These are phyloP conservation scores for Hypsopygia costalis DNA, from an alignment of 2,888 invertebrate species.

Conservation along the genomic window DNA sequence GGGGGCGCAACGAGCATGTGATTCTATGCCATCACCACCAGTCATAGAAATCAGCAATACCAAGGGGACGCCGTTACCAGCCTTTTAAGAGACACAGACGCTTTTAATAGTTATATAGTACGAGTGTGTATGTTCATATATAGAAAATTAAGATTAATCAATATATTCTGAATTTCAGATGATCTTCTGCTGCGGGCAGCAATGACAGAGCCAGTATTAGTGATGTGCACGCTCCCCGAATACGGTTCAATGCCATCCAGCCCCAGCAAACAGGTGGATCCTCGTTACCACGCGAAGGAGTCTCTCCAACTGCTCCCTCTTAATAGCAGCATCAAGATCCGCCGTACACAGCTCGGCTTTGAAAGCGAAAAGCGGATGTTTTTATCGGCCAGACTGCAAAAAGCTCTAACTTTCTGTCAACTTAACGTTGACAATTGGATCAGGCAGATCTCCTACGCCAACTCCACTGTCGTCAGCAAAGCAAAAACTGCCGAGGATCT, in stretches of 20 bases:
- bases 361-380: conserved; percentile 83
- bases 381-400: conserved; percentile 82
- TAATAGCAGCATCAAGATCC: conserved; percentile 57
- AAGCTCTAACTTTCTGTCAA: conserved; percentile 84
- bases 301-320: conserved; percentile 72
- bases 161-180: conserved; percentile 66
- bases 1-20: no score
- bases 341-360: conserved; percentile 81
- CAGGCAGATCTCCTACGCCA: conserved; percentile 80
- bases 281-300: conserved; percentile 77
- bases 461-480: conserved; percentile 57
- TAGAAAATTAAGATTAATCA: no score
- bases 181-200: conserved; percentile 82
- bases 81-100: no score
- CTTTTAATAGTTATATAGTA: no score
- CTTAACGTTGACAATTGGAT: conserved; percentile 83
- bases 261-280: conserved; percentile 76
- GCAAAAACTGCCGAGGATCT: conserved; percentile 76
- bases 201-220: conserved; percentile 82
- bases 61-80: no score
- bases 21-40: no score
- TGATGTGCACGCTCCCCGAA: conserved; percentile 83
- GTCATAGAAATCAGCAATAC: no score
- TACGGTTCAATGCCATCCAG: conserved; percentile 66
- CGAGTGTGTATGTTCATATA: no score